Conservation (phyloP, 2,113 vertebrate genomes). For the Turdus rufiventris region DNA sequence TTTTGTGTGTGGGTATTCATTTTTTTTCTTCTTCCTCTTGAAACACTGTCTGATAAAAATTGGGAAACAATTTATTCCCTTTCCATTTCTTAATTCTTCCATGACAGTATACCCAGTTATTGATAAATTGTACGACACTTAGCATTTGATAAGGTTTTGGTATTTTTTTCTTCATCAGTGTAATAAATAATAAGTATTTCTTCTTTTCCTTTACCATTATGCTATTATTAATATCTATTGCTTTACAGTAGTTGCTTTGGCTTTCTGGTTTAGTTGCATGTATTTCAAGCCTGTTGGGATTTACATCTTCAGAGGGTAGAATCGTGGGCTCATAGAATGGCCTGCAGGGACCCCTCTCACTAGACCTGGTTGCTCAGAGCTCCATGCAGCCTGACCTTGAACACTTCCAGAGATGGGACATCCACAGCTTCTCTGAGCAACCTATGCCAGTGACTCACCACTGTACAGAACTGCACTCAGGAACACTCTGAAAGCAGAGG, state of each 20-base stretch:
- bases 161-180: not conserved
- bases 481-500: not conserved
- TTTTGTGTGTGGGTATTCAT: not conserved
- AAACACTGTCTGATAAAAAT: not conserved
- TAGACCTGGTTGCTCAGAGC: not conserved
- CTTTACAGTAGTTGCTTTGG: not conserved
- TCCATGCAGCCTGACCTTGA: not conserved
- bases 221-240: not conserved
- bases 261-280: not conserved
- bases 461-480: rapidly evolving
- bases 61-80: not conserved
- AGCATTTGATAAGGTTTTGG: not conserved
- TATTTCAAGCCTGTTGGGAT: not conserved
- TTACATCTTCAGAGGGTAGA: not conserved
- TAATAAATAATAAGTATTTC: not conserved
- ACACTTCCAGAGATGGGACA: not conserved
- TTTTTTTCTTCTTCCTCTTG: not conserved
- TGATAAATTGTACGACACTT: not conserved
- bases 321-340: not conserved
- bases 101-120: not conserved
- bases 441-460: not conserved
- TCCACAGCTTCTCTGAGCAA: not conserved
- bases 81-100: not conserved
- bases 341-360: not conserved
- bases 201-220: not conserved